Conservation (phyloP, 1,140 invertebrate genomes). For the Hylaeus anthracinus region DNA sequence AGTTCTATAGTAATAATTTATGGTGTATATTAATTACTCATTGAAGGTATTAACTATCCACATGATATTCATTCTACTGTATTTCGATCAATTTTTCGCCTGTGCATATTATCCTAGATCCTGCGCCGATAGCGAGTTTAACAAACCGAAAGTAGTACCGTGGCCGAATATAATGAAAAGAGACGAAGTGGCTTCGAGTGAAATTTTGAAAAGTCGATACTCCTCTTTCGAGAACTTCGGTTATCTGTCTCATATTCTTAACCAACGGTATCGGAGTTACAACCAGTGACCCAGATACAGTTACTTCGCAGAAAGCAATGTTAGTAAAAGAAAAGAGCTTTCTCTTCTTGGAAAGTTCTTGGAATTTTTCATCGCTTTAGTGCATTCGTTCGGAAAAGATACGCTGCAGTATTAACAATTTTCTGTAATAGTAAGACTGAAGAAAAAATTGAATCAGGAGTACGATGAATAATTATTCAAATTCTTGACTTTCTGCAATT, state of each 20-base stretch:
- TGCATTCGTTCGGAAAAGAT: background rate
- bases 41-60: too few relatives aligned
- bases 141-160: background rate
- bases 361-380: background rate
- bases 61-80: too few relatives aligned
- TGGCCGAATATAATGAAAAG: background rate
- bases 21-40: too few relatives aligned
- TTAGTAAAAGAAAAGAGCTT: too few relatives aligned
- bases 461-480: too few relatives aligned
- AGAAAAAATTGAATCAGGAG: too few relatives aligned
- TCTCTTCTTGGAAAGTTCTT: background rate
- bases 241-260: conserved; percentile 13
- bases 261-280: background rate
- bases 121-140: background rate
- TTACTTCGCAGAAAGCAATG: background rate
- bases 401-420: background rate
- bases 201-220: background rate
- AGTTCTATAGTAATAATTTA: too few relatives aligned
- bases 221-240: background rate
- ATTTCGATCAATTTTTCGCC: too few relatives aligned
- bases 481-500: too few relatives aligned
- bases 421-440: background rate
- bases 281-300: background rate
- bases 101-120: too few relatives aligned
- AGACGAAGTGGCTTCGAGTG: background rate